Evolutionary conservation across 2,888 invertebrate species (phyloP), one percentile per base, ranked within the genome.

Genomic region (Rhagonycha fulva): DNA sequence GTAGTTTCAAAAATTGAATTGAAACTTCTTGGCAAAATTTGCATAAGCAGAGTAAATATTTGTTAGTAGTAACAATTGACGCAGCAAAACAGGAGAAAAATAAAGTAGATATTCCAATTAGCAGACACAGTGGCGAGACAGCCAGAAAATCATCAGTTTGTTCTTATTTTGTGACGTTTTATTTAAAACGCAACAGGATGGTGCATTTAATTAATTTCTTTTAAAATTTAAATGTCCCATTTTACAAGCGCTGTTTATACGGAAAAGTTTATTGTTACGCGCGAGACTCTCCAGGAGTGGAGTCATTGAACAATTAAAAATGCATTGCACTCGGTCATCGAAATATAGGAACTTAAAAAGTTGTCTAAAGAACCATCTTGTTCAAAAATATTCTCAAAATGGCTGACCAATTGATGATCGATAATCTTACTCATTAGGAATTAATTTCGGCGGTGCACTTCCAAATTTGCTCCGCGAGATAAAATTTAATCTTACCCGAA

Each of bases 371-470:
- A 75, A 74, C 71, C 77, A 75, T 78, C 63, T 75, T 78, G 75
- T 61, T 63, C 62, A 75, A 75, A 75, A 75, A 75, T 71, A 61
- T 68, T 68, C 61, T 78, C 79, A 81, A 80, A 80, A 81, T 81
- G 81, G 81, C 81, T 80, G 81, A 80, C 79, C 78, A 79, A 77
- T 76, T 76, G 78, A 78, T 80, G 80, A 80, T 81, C 80, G 77
- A 80, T 81, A 80, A 32, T 75, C 70, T 75, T 75, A 72, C 62
- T 47, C 74, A 80, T 80, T 80, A 79, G 79, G 80, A 80, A 81
- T 77, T 78, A 71, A 47, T 47, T 47, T 47, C 47, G 47, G 47
- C 47, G 47, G 47, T 26, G 26, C n/a, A 14, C 63, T 66, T n/a
- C 26, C 19, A 24, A 66, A 24, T 24, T n/a, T 7, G 26, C 63